Percentiles rank a stretch among this genome's conserved stretches.
Conservation (phyloP, 2,113 vertebrate species). For the Scopus umbretta region DNA sequence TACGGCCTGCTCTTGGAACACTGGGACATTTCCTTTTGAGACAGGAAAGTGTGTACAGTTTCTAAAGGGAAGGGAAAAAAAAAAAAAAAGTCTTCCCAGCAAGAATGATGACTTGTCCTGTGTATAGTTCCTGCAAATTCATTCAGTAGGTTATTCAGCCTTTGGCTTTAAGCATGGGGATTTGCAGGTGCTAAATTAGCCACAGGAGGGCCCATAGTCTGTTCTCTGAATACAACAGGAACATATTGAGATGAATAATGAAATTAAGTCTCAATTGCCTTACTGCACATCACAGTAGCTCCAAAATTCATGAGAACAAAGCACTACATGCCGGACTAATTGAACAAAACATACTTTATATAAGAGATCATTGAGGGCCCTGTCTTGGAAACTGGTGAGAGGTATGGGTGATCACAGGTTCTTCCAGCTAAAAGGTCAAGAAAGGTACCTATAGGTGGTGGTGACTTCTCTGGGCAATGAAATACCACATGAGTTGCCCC, state of each 20-base stretch:
- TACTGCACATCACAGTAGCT: neutral
- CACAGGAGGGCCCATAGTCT: neutral
- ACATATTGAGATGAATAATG: constrained; percentile 39
- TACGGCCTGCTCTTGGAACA: neutral
- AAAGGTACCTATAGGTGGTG: neutral
- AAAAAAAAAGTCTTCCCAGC: neutral
- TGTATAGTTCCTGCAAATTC: neutral
- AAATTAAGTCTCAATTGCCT: constrained; percentile 40
- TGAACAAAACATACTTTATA: neutral
- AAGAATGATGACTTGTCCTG: neutral
- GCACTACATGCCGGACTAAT: neutral
- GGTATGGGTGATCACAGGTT: neutral
- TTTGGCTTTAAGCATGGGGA: neutral
- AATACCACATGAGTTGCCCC: neutral
- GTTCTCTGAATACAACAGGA: neutral
- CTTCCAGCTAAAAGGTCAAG: neutral
- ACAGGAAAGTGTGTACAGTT: neutral
- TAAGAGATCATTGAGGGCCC: neutral
- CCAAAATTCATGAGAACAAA: constrained; percentile 32
- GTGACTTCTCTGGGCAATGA: neutral
- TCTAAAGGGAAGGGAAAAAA: too few relatives aligned
- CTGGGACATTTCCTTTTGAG: neutral
- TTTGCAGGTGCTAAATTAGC: constrained; percentile 41
- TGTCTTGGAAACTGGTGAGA: neutral
- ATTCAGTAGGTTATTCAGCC: neutral